These are phyloP conservation scores for Polyergus mexicanus DNA, from an alignment of 1,140 invertebrate genomes.

Conservation along the genomic window DNA sequence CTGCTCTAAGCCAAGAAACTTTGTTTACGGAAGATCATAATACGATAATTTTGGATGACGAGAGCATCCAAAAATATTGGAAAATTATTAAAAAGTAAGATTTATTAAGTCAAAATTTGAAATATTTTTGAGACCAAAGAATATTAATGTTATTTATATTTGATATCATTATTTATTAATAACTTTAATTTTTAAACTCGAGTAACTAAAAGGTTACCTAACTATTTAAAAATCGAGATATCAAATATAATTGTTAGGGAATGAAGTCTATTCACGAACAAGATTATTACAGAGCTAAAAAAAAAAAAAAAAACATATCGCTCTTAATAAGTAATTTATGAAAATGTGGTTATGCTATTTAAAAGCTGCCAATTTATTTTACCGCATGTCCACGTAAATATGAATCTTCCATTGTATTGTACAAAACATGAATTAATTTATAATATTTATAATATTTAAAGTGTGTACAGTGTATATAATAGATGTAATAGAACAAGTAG, in stretches of 20 bases:
- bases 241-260: background rate
- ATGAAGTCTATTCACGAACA: background rate
- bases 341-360: constrained; percentile 8
- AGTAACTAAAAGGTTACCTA: background rate
- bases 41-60: constrained; percentile 79
- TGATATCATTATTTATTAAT: constrained; percentile 44
- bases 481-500: background rate
- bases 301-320: too few species aligned
- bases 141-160: constrained; percentile 26
- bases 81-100: constrained; percentile 70
- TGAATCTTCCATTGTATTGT: constrained; percentile 43
- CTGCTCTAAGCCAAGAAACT: constrained; percentile 84
- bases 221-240: background rate
- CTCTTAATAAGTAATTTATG: constrained; percentile 1
- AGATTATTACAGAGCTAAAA: background rate
- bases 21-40: constrained; percentile 77
- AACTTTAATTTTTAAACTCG: constrained; percentile 5
- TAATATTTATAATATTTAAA: constrained; percentile 16
- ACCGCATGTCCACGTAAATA: constrained; percentile 31
- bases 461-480: constrained; percentile 11
- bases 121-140: constrained; percentile 69
- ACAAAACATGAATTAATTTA: constrained; percentile 35
- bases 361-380: constrained; percentile 40
- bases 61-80: constrained; percentile 67
- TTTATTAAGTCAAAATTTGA: background rate